Evolutionary conservation across 2,113 vertebrate species (phyloP), one percentile per base, ranked within the genome.

Genomic region (Tor tambroides): DNA sequence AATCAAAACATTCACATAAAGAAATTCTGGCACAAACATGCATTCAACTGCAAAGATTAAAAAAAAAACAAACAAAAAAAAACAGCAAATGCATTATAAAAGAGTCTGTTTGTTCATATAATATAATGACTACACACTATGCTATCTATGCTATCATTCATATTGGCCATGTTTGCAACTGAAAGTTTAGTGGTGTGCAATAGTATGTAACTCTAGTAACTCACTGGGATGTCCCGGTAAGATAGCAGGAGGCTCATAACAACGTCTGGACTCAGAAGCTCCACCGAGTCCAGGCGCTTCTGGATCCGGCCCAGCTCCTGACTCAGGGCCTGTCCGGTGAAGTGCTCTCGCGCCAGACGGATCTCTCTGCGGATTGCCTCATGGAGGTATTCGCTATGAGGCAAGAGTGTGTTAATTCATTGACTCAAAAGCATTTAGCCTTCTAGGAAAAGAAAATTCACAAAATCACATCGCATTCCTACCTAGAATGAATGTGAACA

Each of bases 221-320:
- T 35, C 65, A 96, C 97, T 96, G 97, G 97, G 21, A 96, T 93
- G 0, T 98, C 97, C 0, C 97, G 94, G 92, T 98, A 98, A 85
- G 96, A 97, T 12, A 98, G 92, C 74, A 98, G 91, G 63, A 98
- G 94, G 91, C 96, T 98, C 93, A 97, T 95, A 88, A 98, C 91
- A 1, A 98, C 96, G 83, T 98, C 97, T 0, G 96, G 95, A 67
- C 95, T 97, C 85, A 98, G 95, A 85, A 97, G 94, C 90, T 98
- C 97, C n/a, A 98, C 93, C 0, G 96, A 97, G 91, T 98, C 97
- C 90, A 98, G 93, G 5, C 97, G 94, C 85, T 94, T 94, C 92
- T 97, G 97, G 91, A 98, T 96, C 54, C 90, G 92, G 32, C 91
- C 92, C 87, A 98, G 91, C 89, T 98, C 97, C 46, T 91, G 92